Conservation (phyloP, 2,797 vertebrate species). For the Syngnathus acus region DNA sequence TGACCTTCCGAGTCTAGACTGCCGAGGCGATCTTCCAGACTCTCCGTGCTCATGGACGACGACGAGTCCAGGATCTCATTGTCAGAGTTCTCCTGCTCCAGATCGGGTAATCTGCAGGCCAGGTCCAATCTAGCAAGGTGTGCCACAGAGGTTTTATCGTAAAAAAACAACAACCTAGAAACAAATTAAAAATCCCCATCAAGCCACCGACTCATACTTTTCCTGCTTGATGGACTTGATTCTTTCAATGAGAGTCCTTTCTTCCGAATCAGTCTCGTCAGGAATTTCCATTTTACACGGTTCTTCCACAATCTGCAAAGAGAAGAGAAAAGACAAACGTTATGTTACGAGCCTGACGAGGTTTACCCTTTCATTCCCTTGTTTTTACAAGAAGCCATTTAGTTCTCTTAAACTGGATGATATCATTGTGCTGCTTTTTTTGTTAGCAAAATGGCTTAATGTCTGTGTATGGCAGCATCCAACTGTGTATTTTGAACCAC, state of each 20-base stretch:
- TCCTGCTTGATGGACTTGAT: conserved; percentile 90
- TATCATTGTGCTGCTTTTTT: too few relatives aligned
- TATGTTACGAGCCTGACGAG: neutral
- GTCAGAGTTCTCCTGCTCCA: conserved; percentile 86
- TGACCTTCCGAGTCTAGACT: conserved; percentile 81
- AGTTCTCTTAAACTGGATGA: too few relatives aligned
- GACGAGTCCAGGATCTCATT: conserved; percentile 83
- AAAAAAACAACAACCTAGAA: neutral
- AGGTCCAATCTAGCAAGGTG: conserved; percentile 76
- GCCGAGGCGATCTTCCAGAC: conserved; percentile 70
- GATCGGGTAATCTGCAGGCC: conserved; percentile 80
- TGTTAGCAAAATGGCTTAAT: too few relatives aligned
- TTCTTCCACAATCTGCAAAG: conserved; percentile 55
- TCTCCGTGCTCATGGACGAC: conserved; percentile 81
- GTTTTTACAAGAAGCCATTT: too few relatives aligned
- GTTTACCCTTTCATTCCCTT: too few relatives aligned
- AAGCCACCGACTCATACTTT: conserved; percentile 71
- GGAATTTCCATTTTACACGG: conserved; percentile 15
- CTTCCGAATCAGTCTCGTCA: conserved; percentile 29
- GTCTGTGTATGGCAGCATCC: too few relatives aligned
- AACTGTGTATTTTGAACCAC: too few relatives aligned
- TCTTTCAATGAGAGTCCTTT: conserved; percentile 77
- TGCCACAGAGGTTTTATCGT: neutral
- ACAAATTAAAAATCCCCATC: neutral
- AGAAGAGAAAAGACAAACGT: conserved; percentile 5